These are phyloP conservation scores for Leucoraja ocellata DNA, from an alignment of 2,797 vertebrate species.

Conservation along the genomic window DNA sequence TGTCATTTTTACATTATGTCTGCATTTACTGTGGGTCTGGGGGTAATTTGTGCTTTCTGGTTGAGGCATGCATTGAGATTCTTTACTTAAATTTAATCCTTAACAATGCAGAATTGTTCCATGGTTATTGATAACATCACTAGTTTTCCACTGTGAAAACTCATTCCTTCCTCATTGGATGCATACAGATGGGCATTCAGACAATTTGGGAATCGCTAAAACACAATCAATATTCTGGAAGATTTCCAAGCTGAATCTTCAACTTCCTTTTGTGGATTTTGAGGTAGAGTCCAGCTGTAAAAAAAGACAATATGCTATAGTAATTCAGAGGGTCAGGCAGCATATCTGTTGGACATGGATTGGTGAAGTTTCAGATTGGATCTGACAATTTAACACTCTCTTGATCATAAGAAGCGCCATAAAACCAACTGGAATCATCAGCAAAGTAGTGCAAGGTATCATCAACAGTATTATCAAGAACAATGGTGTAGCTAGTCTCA, in stretches of 20 bases:
- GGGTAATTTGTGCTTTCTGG: neutral
- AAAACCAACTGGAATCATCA: too few species aligned
- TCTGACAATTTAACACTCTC: neutral
- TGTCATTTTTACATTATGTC: neutral
- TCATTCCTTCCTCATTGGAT: neutral
- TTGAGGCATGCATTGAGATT: neutral
- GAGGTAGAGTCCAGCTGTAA: too few species aligned
- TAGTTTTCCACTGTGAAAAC: neutral
- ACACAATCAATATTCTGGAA: neutral
- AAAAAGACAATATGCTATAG: too few species aligned
- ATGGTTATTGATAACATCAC: neutral
- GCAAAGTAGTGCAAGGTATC: too few species aligned
- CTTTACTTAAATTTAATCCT: neutral
- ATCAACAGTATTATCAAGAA: too few species aligned
- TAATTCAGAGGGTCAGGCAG: too few species aligned
- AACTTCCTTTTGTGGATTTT: neutral
- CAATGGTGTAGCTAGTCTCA: too few species aligned
- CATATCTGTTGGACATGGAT: neutral
- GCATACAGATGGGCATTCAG: neutral
- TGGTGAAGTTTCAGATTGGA: too few species aligned
- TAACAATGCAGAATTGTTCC: neutral
- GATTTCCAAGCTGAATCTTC: neutral
- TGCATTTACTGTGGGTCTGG: neutral
- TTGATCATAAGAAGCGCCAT: too few species aligned
- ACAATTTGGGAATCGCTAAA: neutral